phyloP scores from a whole-genome alignment of 2,888 invertebrate genomes.

The Eristalis tenax region DNA sequence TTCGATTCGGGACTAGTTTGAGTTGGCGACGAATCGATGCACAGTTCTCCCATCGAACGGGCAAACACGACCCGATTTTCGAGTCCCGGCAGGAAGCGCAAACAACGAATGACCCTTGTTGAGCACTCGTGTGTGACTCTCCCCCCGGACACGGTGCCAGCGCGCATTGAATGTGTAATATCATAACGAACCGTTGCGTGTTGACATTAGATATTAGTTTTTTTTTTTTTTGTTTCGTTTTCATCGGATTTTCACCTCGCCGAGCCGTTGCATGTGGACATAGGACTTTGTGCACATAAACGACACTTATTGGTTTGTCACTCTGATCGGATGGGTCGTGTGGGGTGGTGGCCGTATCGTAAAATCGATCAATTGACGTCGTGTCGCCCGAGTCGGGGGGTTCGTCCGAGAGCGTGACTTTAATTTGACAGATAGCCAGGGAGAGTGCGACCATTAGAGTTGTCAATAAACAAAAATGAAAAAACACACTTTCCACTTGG shows the following conservation, averaged over 20 bases:
- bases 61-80: slow-evolving; percentile 58
- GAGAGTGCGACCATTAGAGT: slow-evolving; percentile 16
- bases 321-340: slow-evolving; percentile 50
- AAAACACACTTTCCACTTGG: neutral
- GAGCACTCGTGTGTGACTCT: slow-evolving; percentile 6
- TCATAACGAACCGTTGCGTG: slow-evolving; percentile 53
- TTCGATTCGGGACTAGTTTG: neutral
- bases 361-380: slow-evolving; percentile 47
- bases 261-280: slow-evolving; percentile 35
- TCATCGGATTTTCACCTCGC: slow-evolving; percentile 50
- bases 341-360: slow-evolving; percentile 21
- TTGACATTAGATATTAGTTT: slow-evolving; percentile 66
- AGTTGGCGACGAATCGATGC: neutral
- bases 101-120: slow-evolving; percentile 33
- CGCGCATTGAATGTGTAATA: slow-evolving; percentile 32
- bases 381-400: neutral
- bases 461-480: slow-evolving; percentile 7
- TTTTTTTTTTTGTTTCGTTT: slow-evolving; percentile 28
- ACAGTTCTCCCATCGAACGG: slow-evolving; percentile 21
- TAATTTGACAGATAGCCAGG: slow-evolving; percentile 25
- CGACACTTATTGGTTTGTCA: slow-evolving; percentile 64
- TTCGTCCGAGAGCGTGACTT: neutral
- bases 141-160: slow-evolving; percentile 7
- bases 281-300: slow-evolving; percentile 53
- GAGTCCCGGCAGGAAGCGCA: slow-evolving; percentile 8